Percentiles rank a stretch among this genome's conserved stretches.
Evolutionary conservation across 2,113 vertebrate genomes (phyloP).

Genomic region (Pteropus alecto): DNA sequence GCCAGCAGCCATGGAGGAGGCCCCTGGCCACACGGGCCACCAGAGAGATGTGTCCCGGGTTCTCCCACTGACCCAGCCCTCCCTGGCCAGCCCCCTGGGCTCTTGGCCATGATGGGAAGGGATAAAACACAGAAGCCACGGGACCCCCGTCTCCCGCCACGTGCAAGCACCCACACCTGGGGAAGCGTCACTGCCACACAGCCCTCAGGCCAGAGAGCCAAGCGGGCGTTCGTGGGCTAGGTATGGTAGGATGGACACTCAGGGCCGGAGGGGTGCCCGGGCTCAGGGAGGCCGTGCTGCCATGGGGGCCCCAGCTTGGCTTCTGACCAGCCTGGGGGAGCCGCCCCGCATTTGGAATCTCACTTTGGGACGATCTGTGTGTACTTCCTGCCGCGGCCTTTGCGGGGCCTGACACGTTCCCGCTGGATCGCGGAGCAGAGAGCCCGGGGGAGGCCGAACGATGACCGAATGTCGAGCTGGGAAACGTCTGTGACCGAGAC

Average conservation of each 20-base stretch:
- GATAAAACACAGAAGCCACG: accelerated
- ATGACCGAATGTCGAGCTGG: accelerated
- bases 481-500: accelerated
- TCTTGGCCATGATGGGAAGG: not conserved
- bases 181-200: accelerated
- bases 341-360: accelerated
- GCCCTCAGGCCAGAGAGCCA: not conserved
- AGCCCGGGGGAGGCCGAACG: accelerated
- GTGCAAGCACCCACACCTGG: accelerated
- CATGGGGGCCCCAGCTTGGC: accelerated
- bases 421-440: accelerated
- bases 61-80: not conserved
- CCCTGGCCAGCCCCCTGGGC: not conserved
- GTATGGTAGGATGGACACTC: accelerated
- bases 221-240: accelerated
- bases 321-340: not conserved
- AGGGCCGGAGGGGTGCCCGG: accelerated
- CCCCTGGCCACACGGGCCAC: accelerated
- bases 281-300: accelerated
- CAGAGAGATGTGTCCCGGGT: accelerated
- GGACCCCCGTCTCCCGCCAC: not conserved
- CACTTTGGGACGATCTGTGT: too few species aligned
- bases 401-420: not conserved
- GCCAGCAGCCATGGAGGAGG: accelerated
- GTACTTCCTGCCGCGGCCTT: not conserved